These are phyloP conservation scores for Oryctolagus cuniculus DNA, from an alignment of 2,113 vertebrate genomes.

Conservation along the genomic window DNA sequence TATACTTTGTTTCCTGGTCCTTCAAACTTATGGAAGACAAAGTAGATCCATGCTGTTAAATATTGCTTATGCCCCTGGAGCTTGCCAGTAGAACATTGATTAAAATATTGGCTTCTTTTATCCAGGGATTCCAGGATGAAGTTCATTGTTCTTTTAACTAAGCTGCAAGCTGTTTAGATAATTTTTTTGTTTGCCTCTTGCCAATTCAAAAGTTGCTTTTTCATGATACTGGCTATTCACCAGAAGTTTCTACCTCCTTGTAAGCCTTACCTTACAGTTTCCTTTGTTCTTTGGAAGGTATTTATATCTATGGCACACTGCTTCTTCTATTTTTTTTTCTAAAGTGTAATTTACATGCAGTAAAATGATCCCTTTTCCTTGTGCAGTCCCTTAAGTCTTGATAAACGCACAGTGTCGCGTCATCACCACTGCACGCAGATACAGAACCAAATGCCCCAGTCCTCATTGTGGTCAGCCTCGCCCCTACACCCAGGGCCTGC, in stretches of 20 bases:
- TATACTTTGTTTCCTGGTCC: neutral
- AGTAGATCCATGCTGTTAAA: neutral
- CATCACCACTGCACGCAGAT: rapidly evolving
- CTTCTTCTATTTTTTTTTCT: neutral
- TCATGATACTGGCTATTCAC: conserved; percentile 44
- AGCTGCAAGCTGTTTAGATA: neutral
- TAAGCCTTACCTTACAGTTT: neutral
- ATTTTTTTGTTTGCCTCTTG: conserved; percentile 39
- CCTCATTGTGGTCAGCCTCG: neutral
- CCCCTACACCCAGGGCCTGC: neutral
- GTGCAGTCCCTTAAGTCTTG: neutral
- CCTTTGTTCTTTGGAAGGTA: conserved; percentile 28
- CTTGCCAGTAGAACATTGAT: conserved; percentile 36
- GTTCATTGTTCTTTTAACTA: conserved; percentile 40
- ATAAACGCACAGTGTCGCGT: neutral
- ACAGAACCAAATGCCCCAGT: neutral
- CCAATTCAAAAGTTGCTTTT: conserved; percentile 46
- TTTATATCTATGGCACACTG: neutral
- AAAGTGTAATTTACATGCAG: neutral
- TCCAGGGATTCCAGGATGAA: neutral
- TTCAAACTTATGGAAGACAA: neutral
- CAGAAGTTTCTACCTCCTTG: neutral
- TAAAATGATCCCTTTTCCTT: neutral
- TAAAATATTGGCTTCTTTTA: conserved; percentile 36
- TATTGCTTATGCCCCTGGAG: neutral